A percentile compares a stretch with the other conserved stretches of the same genome.
phyloP scores from a whole-genome alignment of 2,113 vertebrate species.

The Gymnogyps californianus region DNA sequence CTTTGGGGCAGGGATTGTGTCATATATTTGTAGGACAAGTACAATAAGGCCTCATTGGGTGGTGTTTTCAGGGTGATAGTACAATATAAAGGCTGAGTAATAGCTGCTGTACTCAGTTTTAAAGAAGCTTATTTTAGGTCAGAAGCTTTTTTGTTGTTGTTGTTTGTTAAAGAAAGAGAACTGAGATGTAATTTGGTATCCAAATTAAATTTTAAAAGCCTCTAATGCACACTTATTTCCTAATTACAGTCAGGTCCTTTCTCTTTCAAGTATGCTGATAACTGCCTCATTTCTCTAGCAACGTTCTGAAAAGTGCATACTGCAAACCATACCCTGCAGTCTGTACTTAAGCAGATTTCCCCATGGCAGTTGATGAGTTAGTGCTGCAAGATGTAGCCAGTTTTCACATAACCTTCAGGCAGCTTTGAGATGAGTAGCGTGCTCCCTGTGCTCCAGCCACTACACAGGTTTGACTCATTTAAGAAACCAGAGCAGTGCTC shows the following conservation, averaged over 20 bases:
- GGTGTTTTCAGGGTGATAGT: neutral
- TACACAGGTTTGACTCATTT: neutral
- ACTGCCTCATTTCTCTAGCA: neutral
- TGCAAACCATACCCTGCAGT: neutral
- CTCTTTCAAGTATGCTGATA: neutral
- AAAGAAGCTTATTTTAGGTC: neutral
- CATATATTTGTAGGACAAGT: neutral
- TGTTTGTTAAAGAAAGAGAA: slow-evolving; percentile 2
- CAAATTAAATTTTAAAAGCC: slow-evolving; percentile 36
- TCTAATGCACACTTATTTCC: neutral
- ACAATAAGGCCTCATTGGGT: neutral
- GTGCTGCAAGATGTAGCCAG: neutral
- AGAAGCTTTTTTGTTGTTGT: neutral
- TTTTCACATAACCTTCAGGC: neutral
- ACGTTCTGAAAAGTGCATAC: neutral
- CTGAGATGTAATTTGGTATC: neutral
- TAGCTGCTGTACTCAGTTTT: neutral
- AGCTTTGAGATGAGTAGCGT: neutral
- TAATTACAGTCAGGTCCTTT: slow-evolving; percentile 2
- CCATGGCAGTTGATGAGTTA: neutral
- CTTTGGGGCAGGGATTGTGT: neutral
- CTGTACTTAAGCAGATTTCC: neutral
- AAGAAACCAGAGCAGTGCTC: neutral
- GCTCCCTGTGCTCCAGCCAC: neutral
- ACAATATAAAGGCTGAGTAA: neutral